Conservation (phyloP, 2,797 vertebrate genomes). For the Pagetopsis macropterus region DNA sequence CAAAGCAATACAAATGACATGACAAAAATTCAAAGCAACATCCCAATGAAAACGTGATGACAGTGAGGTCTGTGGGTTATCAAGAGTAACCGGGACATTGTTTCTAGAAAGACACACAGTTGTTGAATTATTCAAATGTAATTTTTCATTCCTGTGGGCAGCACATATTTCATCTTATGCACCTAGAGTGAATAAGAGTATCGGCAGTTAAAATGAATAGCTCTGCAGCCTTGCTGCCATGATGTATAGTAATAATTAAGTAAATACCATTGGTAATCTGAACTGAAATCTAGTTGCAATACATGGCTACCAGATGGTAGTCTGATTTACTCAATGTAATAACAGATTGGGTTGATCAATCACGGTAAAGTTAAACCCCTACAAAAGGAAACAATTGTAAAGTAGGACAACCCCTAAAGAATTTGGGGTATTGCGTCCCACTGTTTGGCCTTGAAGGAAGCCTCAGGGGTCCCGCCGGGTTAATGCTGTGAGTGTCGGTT, state of each 20-base stretch:
- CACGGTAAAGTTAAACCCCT: not conserved
- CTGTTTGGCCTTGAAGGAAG: slow-evolving; percentile 56
- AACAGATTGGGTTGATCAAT: not conserved
- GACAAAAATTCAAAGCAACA: not conserved
- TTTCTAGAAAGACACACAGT: slow-evolving; percentile 26
- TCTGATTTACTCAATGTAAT: not conserved
- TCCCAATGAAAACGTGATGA: slow-evolving; percentile 5
- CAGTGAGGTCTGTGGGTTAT: slow-evolving; percentile 4
- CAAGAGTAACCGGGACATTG: slow-evolving; percentile 1
- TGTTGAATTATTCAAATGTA: slow-evolving; percentile 43
- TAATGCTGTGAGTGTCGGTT: slow-evolving; percentile 56
- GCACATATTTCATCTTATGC: slow-evolving; percentile 2
- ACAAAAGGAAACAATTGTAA: slow-evolving; percentile 28
- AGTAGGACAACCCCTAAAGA: slow-evolving; percentile 19
- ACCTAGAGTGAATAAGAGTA: not conserved
- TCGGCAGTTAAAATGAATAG: not conserved
- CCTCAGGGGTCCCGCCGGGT: slow-evolving; percentile 60
- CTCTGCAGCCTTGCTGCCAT: not conserved
- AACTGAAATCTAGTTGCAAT: not conserved
- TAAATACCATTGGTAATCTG: too few species aligned
- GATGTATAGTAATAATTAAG: too few species aligned
- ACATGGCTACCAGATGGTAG: not conserved
- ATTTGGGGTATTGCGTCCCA: slow-evolving; percentile 12
- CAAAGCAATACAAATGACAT: not conserved
- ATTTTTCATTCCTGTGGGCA: slow-evolving; percentile 21